A percentile compares a stretch with the other conserved stretches of the same genome.
Conservation (phyloP, 2,113 vertebrate species). For the Rostratula benghalensis region DNA sequence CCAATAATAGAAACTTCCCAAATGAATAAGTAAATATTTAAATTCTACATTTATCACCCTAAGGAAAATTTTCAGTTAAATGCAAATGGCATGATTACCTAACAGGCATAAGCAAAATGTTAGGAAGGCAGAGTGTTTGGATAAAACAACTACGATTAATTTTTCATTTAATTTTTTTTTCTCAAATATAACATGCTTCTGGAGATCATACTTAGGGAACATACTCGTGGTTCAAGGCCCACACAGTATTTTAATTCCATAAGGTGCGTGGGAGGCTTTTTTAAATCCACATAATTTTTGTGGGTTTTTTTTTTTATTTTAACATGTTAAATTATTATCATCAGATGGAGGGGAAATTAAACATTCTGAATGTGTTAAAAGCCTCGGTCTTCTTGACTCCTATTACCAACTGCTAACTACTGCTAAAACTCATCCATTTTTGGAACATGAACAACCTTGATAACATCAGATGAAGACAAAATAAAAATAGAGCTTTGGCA, state of each 20-base stretch:
- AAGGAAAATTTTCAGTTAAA: slow-evolving; percentile 32
- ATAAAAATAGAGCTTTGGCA: slow-evolving; percentile 69
- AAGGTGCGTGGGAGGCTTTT: slow-evolving; percentile 80
- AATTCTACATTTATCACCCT: slow-evolving; percentile 52
- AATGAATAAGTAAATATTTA: slow-evolving; percentile 37
- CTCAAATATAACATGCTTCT: slow-evolving; percentile 65
- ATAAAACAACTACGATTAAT: slow-evolving; percentile 68
- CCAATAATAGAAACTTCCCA: slow-evolving; percentile 17
- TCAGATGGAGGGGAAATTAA: slow-evolving; percentile 79
- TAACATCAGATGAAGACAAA: slow-evolving; percentile 64
- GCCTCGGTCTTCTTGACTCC: slow-evolving; percentile 71
- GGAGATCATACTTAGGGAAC: slow-evolving; percentile 73
- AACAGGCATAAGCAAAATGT: slow-evolving; percentile 58
- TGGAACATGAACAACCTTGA: slow-evolving; percentile 66
- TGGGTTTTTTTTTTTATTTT: slow-evolving; percentile 53
- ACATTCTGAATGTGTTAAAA: slow-evolving; percentile 73
- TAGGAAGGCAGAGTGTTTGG: slow-evolving; percentile 69
- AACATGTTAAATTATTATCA: slow-evolving; percentile 75
- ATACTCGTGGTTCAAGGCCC: slow-evolving; percentile 73
- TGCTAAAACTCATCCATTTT: slow-evolving; percentile 69
- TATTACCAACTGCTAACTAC: slow-evolving; percentile 68
- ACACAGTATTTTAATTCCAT: slow-evolving; percentile 81
- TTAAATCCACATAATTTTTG: slow-evolving; percentile 78
- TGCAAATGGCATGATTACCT: slow-evolving; percentile 36
- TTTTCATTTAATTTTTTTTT: slow-evolving; percentile 57